Base-by-base conservation (phyloP, 92 coral and sea anemone genomes). In the Epizoanthus illoricatus region DNA sequence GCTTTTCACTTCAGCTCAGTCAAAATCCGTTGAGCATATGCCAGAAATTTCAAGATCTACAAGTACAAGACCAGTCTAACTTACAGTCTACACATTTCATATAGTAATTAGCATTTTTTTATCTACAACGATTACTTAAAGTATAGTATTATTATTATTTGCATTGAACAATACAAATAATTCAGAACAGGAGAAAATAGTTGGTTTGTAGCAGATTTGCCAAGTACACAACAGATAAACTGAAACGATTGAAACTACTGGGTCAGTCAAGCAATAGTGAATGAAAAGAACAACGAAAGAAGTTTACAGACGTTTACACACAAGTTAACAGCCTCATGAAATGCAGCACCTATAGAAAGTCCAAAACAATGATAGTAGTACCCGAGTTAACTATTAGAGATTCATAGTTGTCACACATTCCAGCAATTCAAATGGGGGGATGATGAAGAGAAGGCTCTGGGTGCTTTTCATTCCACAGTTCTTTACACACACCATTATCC, bases 361-460 rank as follows among this genome's bases (percentile, higher is more conserved):
- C 63, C n/a, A 45, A 79, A n/a, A 80, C 79, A 63, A 65, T 67
- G 43, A 63, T 85, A 8, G 20, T 73, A 11, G 74, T 71, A 15
- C 16, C 72, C 4, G 45, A 43, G 17, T 20, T 69, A 42, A 36
- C 71, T 21, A 47, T 20, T 45, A 72, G 52, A 47, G 80, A 73
- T 49, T 56, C 20, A 17, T 0, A 54, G 19, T 52, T 80, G 41
- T 84, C 70, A n/a, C 33, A 68, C 7, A 4, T 68, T 40, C 67
- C 69, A 45, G 85, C 80, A 24, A 62, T 85, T 57, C n/a, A 15
- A 69, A 19, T 85, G 88, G 85, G 88, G 80, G 5, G 20, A 47
- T 36, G 39, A 69, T 55, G 89, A 86, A 80, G 79, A 80, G 3
- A 59, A 54, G 7, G 85, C 85, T 10, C 20, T 71, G 52, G 60